These are phyloP conservation scores for Cisticola juncidis DNA, from an alignment of 2,113 vertebrate genomes.

Conservation along the genomic window DNA sequence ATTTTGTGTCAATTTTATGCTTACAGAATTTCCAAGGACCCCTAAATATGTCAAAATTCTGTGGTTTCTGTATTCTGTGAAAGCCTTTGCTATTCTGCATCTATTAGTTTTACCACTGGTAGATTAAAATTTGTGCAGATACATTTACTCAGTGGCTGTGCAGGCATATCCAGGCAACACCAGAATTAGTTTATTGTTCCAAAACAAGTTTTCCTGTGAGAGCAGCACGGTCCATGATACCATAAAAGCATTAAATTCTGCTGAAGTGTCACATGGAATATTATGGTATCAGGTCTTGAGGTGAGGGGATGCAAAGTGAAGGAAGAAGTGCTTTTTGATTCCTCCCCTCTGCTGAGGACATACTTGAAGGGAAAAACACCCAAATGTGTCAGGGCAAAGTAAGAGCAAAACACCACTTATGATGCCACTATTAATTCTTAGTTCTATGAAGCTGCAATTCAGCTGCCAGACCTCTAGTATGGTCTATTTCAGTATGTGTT, in stretches of 20 bases:
- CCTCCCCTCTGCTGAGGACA: background rate
- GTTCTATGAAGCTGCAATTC: background rate
- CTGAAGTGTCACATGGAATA: accelerated
- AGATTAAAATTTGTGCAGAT: background rate
- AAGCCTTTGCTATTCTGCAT: background rate
- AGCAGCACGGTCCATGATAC: accelerated
- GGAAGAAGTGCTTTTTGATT: background rate
- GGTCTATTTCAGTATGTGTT: background rate
- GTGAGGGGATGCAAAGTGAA: background rate
- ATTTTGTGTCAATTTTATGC: background rate
- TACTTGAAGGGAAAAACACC: background rate
- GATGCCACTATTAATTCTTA: background rate
- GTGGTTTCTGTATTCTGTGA: background rate
- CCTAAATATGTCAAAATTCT: background rate
- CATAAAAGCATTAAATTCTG: background rate
- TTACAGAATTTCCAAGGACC: background rate
- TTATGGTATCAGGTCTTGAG: background rate
- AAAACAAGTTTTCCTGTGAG: background rate
- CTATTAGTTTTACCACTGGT: background rate
- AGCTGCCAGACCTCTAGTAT: background rate
- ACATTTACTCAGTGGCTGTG: background rate
- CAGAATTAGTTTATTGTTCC: background rate
- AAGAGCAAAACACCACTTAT: background rate
- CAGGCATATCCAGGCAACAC: background rate
- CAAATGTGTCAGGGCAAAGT: background rate